Conservation (phyloP, 2,113 vertebrate species). For the Megaceryle maxima region DNA sequence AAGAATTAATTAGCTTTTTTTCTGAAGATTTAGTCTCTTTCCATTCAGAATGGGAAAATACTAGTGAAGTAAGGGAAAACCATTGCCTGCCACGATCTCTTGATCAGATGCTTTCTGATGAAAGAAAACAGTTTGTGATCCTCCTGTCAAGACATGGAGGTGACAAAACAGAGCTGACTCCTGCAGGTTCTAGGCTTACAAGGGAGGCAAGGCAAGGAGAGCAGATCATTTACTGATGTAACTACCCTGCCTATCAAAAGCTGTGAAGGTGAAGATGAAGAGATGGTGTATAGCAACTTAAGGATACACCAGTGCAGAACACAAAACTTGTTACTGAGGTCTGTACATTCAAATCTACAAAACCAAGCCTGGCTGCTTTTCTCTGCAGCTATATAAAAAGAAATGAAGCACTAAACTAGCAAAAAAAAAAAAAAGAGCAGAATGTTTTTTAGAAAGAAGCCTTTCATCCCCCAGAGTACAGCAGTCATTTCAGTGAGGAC, state of each 20-base stretch:
- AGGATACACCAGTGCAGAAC: neutral
- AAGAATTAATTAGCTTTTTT: neutral
- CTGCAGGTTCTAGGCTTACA: neutral
- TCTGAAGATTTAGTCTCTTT: neutral
- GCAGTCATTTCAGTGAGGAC: constrained; percentile 20
- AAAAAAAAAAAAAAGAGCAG: neutral
- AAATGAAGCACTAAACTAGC: constrained; percentile 14
- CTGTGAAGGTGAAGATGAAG: neutral
- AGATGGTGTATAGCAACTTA: neutral
- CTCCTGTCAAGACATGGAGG: neutral
- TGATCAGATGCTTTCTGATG: neutral
- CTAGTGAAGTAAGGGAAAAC: neutral
- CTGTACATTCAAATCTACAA: neutral
- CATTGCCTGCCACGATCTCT: neutral
- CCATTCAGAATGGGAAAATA: neutral
- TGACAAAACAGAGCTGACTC: neutral
- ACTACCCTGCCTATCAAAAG: neutral
- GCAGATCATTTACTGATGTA: neutral
- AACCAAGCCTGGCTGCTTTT: neutral
- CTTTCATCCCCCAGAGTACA: constrained; percentile 8
- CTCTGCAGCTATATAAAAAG: constrained; percentile 9
- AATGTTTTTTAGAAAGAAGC: constrained; percentile 34
- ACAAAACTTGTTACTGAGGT: neutral
- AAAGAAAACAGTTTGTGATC: neutral
- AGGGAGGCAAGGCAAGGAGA: neutral